These are phyloP conservation scores for Tachuris rubrigastra DNA, from an alignment of 2,113 vertebrate species.

Conservation along the genomic window DNA sequence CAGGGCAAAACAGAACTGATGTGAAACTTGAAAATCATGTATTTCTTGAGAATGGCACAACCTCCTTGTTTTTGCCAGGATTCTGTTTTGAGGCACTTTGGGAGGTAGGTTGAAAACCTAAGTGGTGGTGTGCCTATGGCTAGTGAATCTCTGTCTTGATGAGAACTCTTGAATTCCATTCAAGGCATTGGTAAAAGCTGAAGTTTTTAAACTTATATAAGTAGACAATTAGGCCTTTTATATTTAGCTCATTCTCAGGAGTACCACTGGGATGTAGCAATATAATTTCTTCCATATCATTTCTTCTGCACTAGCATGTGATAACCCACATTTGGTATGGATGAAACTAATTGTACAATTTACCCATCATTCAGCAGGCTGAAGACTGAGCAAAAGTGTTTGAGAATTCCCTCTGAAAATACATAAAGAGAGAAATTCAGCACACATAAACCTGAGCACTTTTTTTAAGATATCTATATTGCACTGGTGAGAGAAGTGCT, in stretches of 20 bases:
- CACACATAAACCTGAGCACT: background rate
- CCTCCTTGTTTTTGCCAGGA: background rate
- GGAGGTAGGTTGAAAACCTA: background rate
- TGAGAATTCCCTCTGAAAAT: background rate
- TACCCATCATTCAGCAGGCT: background rate
- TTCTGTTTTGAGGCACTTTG: background rate
- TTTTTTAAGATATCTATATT: background rate
- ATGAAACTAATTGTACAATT: background rate
- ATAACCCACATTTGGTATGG: background rate
- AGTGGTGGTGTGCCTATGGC: background rate
- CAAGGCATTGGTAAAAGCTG: background rate
- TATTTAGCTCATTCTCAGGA: background rate
- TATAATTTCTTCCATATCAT: background rate
- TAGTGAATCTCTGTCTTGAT: background rate
- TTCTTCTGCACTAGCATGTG: background rate
- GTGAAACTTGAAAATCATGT: background rate
- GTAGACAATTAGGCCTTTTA: background rate
- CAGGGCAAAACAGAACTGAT: background rate
- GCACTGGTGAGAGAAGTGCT: background rate
- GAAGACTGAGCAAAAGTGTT: background rate
- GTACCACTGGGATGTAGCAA: background rate
- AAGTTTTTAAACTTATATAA: background rate
- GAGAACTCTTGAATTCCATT: background rate
- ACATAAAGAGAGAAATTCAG: background rate
- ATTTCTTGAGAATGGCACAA: rapidly evolving